Percentiles rank a stretch among this genome's conserved stretches.
These are phyloP conservation scores for Elymnias hypermnestra DNA, from an alignment of 1,140 invertebrate species.

Conservation along the genomic window DNA sequence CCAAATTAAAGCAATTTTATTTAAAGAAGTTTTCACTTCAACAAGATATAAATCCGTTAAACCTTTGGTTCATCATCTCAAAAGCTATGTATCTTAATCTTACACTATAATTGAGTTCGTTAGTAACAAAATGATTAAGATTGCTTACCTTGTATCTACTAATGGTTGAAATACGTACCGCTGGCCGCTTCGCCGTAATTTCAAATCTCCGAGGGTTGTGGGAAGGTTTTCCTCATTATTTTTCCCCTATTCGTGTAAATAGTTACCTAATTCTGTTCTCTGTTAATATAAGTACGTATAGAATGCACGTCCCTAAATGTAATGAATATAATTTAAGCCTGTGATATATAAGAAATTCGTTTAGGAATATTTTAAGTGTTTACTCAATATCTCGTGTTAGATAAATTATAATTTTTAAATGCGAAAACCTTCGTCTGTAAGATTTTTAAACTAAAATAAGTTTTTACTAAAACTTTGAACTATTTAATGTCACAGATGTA, in stretches of 20 bases:
- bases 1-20: too few relatives aligned
- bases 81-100: slow-evolving; percentile 22
- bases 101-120: slow-evolving; percentile 30
- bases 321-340: slow-evolving; percentile 71
- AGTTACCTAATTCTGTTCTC: slow-evolving; percentile 69
- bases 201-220: slow-evolving; percentile 73
- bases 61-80: too few relatives aligned
- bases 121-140: slow-evolving; percentile 42
- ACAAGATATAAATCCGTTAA: too few relatives aligned
- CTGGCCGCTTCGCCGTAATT: slow-evolving; percentile 49
- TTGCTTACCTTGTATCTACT: slow-evolving; percentile 37
- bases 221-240: slow-evolving; percentile 71
- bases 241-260: slow-evolving; percentile 73
- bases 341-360: slow-evolving; percentile 67
- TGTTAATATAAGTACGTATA: slow-evolving; percentile 68
- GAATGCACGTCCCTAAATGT: slow-evolving; percentile 70
- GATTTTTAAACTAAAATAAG: slow-evolving; percentile 7
- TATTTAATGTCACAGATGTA: slow-evolving; percentile 12
- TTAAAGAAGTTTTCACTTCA: too few relatives aligned
- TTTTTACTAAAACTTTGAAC: slow-evolving; percentile 10
- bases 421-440: background rate
- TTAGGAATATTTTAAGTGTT: slow-evolving; percentile 29
- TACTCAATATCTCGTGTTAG: slow-evolving; percentile 14
- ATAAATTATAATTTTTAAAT: slow-evolving; percentile 6
- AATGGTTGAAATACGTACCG: slow-evolving; percentile 57